Conservation (phyloP, 2,797 vertebrate genomes). For the Columba guinea region DNA sequence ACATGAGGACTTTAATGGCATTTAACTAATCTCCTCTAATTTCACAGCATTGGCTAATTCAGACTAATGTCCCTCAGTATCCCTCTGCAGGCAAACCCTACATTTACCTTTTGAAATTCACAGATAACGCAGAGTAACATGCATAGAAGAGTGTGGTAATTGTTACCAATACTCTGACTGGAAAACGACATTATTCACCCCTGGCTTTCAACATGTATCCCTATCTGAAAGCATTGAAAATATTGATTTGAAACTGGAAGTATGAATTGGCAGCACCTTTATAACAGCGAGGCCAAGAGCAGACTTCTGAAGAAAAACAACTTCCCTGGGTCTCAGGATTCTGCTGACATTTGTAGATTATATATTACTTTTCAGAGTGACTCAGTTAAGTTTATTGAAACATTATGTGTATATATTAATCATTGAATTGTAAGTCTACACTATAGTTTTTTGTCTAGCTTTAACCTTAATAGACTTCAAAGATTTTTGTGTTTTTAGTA, state of each 20-base stretch:
- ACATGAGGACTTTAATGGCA: not conserved
- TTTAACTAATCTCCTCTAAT: not conserved
- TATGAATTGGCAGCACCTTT: not conserved
- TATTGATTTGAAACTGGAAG: conserved; percentile 29
- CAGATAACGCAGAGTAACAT: not conserved
- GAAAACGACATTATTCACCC: conserved; percentile 1
- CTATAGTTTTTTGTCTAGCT: not conserved
- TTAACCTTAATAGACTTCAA: not conserved
- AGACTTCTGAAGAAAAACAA: not conserved
- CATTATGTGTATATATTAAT: not conserved
- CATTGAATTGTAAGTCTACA: not conserved
- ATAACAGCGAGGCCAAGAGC: not conserved
- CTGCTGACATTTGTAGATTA: not conserved
- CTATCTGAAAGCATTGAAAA: not conserved
- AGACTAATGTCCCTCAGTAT: not conserved
- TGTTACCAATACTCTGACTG: not conserved
- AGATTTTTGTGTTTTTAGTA: not conserved
- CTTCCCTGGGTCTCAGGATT: not conserved
- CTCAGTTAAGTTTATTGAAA: conserved; percentile 31
- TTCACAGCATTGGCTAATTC: not conserved
- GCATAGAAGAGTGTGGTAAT: not conserved
- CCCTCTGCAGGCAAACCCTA: not conserved
- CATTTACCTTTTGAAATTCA: not conserved
- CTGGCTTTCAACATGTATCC: not conserved
- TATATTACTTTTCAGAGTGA: not conserved